These are phyloP conservation scores for Intellagama lesueurii DNA, from an alignment of 2,797 vertebrate genomes.

Conservation along the genomic window DNA sequence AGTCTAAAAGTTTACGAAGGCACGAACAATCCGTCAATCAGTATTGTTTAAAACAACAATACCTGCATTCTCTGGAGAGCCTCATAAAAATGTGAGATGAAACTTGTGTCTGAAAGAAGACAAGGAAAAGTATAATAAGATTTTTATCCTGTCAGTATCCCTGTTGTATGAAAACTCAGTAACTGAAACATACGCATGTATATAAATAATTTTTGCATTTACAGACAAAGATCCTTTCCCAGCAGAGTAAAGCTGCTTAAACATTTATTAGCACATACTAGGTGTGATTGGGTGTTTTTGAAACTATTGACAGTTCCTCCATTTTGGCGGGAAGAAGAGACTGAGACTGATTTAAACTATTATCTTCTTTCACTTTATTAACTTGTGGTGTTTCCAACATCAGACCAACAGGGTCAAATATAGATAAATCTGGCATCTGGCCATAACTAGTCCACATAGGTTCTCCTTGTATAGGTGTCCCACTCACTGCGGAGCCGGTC, in stretches of 20 bases:
- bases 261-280: background rate
- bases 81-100: background rate
- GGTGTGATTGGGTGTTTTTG: too few species aligned
- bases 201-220: background rate
- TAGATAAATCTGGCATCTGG: too few species aligned
- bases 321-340: too few species aligned
- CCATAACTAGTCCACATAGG: too few species aligned
- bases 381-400: too few species aligned
- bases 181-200: background rate
- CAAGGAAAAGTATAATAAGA: conserved; percentile 12
- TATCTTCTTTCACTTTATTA: background rate
- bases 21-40: conserved; percentile 49
- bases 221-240: background rate
- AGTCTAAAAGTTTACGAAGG: conserved; percentile 57
- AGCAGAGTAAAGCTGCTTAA: background rate
- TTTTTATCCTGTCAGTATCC: conserved; percentile 14
- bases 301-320: too few species aligned
- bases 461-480: too few species aligned
- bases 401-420: too few species aligned
- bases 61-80: background rate
- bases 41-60: conserved; percentile 8
- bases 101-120: conserved; percentile 11
- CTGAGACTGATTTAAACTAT: too few species aligned
- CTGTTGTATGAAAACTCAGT: background rate
- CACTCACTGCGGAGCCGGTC: too few species aligned